Evolutionary conservation across 1,140 invertebrate genomes (phyloP).

Genomic region (Yoshiicerus persimilis): DNA sequence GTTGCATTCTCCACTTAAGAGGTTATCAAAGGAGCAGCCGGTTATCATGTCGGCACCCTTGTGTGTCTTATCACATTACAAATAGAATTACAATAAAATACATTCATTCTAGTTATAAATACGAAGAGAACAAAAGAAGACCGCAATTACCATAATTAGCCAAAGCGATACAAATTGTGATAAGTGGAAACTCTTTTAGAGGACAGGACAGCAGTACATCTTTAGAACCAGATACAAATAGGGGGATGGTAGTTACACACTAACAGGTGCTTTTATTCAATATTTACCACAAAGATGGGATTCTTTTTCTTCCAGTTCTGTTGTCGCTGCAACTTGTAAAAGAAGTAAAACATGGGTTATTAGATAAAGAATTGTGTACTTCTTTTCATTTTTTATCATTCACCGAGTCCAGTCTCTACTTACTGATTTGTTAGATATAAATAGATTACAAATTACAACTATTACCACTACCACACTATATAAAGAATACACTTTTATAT

Average conservation of each 20-base stretch:
- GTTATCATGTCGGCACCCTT: not conserved
- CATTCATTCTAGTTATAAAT: not conserved
- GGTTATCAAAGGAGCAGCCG: not conserved
- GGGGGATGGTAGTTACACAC: not conserved
- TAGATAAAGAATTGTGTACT: not conserved
- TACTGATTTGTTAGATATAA: not conserved
- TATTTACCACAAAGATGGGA: not conserved
- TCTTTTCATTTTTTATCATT: not conserved
- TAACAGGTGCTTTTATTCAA: not conserved
- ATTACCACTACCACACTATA: not conserved
- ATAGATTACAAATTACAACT: not conserved
- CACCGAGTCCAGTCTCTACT: not conserved
- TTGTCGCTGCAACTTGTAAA: not conserved
- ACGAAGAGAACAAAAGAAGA: not conserved
- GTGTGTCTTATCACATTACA: not conserved
- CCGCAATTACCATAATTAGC: slow-evolving; percentile 16
- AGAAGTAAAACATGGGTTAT: not conserved
- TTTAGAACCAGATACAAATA: not conserved
- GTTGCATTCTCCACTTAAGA: not conserved
- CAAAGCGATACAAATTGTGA: not conserved
- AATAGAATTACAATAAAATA: not conserved
- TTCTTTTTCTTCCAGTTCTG: not conserved
- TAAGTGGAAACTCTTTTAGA: not conserved
- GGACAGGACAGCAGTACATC: not conserved
- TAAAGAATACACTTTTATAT: not conserved